Percentiles rank a stretch among this genome's conserved stretches.
These are phyloP conservation scores for Chelon auratus DNA, from an alignment of 2,797 vertebrate genomes.

Conservation along the genomic window DNA sequence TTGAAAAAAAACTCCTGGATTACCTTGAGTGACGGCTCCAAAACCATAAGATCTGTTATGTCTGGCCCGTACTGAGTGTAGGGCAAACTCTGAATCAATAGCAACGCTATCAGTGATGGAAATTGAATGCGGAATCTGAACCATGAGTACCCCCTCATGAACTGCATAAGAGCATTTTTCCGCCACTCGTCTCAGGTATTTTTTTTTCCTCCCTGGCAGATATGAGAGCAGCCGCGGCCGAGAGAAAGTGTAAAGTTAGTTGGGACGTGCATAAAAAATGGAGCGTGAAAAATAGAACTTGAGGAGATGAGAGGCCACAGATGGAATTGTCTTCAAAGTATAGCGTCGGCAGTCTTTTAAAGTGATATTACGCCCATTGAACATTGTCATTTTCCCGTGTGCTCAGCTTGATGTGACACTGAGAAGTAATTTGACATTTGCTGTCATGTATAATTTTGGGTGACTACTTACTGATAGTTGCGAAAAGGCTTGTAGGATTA, in stretches of 20 bases:
- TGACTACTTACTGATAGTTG: constrained; percentile 33
- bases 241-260: constrained; percentile 68
- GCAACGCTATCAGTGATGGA: constrained; percentile 87
- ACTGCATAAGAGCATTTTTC: constrained; percentile 84
- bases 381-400: constrained; percentile 46
- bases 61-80: constrained; percentile 76
- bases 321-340: constrained; percentile 60
- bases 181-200: constrained; percentile 85
- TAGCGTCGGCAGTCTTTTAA: constrained; percentile 52
- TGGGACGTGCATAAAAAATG: constrained; percentile 39
- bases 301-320: constrained; percentile 53
- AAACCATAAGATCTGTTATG: constrained; percentile 86
- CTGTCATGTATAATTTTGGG: constrained; percentile 45
- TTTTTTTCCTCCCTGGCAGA: constrained; percentile 53
- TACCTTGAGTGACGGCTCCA: constrained; percentile 87
- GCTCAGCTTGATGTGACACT: constrained; percentile 54
- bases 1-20: constrained; percentile 75
- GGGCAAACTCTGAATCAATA: constrained; percentile 89
- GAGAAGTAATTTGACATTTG: constrained; percentile 58
- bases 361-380: constrained; percentile 45
- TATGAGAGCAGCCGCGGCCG: constrained; percentile 49
- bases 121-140: constrained; percentile 89
- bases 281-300: constrained; percentile 54
- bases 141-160: constrained; percentile 73
- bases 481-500: constrained; percentile 32